phyloP scores from a whole-genome alignment of 1,140 invertebrate genomes.

The Mizuhopecten yessoensis region DNA sequence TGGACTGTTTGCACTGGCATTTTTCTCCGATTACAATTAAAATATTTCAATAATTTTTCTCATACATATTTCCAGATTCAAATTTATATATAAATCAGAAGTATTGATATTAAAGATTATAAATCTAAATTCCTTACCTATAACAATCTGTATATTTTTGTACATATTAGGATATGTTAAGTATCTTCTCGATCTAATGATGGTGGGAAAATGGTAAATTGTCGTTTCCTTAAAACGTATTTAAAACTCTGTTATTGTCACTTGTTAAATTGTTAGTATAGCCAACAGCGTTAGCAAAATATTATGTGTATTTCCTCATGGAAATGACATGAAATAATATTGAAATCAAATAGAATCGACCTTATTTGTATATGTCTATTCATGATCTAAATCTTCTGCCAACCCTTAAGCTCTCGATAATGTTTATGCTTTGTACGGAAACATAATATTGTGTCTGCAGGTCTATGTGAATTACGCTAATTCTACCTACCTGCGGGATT shows the following conservation, averaged over 20 bases:
- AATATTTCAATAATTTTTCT: not conserved
- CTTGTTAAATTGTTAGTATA: constrained; percentile 10
- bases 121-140: not conserved
- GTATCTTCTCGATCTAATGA: not conserved
- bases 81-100: not conserved
- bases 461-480: constrained; percentile 11
- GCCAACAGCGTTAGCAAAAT: not conserved
- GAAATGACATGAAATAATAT: constrained; percentile 23
- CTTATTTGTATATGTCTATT: not conserved
- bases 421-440: constrained; percentile 14
- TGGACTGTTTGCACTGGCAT: not conserved
- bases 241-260: not conserved
- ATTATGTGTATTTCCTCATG: not conserved
- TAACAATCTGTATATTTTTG: not conserved
- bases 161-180: not conserved
- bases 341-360: not conserved
- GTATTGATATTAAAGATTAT: constrained; percentile 12
- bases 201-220: constrained; percentile 21
- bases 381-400: not conserved
- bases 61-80: not conserved
- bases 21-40: not conserved
- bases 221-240: constrained; percentile 4
- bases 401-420: not conserved
- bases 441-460: not conserved
- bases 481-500: not conserved